Percentiles rank a stretch among this genome's conserved stretches.
These are phyloP conservation scores for Drosophila atripex DNA, from an alignment of 2,888 invertebrate species.

Conservation along the genomic window DNA sequence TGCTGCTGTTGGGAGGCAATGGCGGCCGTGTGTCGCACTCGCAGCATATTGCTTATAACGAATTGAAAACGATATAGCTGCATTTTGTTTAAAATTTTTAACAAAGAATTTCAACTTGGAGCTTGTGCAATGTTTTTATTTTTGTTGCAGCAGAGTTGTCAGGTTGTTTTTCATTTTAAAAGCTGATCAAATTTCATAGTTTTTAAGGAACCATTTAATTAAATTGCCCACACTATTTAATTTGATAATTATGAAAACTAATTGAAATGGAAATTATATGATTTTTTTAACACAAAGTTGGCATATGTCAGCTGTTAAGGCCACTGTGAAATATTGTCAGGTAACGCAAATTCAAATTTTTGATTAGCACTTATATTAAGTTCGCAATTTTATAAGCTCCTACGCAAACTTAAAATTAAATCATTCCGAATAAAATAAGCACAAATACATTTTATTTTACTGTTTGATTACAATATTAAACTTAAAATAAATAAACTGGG, in stretches of 20 bases:
- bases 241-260: background rate
- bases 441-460: background rate
- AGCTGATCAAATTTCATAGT: background rate
- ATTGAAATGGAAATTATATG: background rate
- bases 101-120: constrained; percentile 4
- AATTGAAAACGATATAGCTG: constrained; percentile 20
- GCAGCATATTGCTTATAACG: constrained; percentile 10
- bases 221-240: background rate
- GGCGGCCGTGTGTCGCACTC: constrained; percentile 10
- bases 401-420: too few species aligned
- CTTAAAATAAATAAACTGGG: background rate
- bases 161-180: background rate
- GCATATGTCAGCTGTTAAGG: background rate
- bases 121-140: constrained; percentile 35
- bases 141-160: constrained; percentile 15
- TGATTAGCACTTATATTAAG: background rate
- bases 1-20: constrained; percentile 9
- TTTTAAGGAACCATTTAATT: background rate
- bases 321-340: background rate
- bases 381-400: too few species aligned
- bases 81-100: background rate
- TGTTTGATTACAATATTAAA: background rate
- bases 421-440: too few species aligned
- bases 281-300: background rate
- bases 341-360: background rate